Percentiles rank a stretch among this genome's conserved stretches.
These are phyloP conservation scores for Pelosia muscerda DNA, from an alignment of 2,888 invertebrate genomes.

Conservation along the genomic window DNA sequence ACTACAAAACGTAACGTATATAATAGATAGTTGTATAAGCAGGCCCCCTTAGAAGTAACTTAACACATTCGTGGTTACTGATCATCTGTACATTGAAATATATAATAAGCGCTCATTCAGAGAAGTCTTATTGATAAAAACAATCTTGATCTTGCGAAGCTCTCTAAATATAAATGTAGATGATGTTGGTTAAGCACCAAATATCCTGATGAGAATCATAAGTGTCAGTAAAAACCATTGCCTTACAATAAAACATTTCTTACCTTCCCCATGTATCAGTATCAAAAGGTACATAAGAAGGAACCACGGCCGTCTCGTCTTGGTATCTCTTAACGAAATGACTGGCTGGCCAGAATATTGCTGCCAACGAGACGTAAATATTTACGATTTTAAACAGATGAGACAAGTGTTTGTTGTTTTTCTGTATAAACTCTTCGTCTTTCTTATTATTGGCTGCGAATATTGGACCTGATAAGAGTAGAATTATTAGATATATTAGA, in stretches of 20 bases:
- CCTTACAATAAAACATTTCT: constrained; percentile 16
- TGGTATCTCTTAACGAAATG: constrained; percentile 46
- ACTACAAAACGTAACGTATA: no score
- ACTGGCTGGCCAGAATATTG: constrained; percentile 41
- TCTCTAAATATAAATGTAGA: no score
- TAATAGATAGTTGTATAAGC: no score
- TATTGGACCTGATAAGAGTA: constrained; percentile 50
- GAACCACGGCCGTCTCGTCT: constrained; percentile 41
- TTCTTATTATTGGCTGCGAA: constrained; percentile 50
- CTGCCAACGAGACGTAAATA: constrained; percentile 14
- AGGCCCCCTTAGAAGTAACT: no score
- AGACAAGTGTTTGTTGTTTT: constrained; percentile 44
- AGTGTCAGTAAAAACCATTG: neutral
- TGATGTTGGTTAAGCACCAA: neutral
- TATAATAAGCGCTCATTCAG: no score
- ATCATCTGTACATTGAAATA: no score
- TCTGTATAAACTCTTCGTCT: constrained; percentile 46
- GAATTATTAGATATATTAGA: neutral
- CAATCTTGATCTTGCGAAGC: no score
- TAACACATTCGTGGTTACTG: no score
- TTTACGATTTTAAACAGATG: constrained; percentile 35
- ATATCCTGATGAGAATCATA: neutral
- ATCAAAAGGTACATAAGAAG: constrained; percentile 56
- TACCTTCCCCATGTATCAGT: constrained; percentile 57
- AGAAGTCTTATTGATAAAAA: no score